A percentile compares a stretch with the other conserved stretches of the same genome.
Evolutionary conservation across 2,113 vertebrate genomes (phyloP).

Genomic region (Syngnathus scovelli): DNA sequence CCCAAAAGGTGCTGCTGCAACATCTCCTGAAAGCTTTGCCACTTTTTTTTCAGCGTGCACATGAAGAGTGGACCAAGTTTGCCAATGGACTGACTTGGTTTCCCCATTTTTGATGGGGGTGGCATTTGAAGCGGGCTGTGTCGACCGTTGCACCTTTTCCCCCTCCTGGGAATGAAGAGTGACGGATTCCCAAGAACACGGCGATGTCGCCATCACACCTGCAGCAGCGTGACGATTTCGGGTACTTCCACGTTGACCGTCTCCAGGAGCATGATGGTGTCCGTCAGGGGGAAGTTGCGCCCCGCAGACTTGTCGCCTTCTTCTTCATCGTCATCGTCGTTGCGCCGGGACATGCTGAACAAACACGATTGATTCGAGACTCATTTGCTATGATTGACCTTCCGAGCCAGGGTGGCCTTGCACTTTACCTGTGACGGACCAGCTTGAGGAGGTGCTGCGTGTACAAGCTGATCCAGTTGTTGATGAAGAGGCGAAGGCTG

Average conservation of each 20-base stretch:
- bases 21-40: too few species aligned
- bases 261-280: constrained; percentile 26
- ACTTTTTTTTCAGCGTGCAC: too few species aligned
- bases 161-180: not conserved
- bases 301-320: not conserved
- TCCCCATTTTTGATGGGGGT: too few species aligned
- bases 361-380: too few species aligned
- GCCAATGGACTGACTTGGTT: too few species aligned
- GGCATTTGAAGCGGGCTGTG: not conserved
- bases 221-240: constrained; percentile 24
- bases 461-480: constrained; percentile 32
- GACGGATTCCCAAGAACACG: not conserved
- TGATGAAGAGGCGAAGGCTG: constrained; percentile 22
- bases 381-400: too few species aligned
- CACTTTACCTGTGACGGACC: constrained; percentile 7
- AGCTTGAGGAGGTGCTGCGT: constrained; percentile 19
- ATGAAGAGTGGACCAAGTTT: too few species aligned
- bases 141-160: not conserved
- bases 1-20: too few species aligned
- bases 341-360: constrained; percentile 5
- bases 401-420: too few species aligned
- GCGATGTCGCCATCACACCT: constrained; percentile 19
- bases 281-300: constrained; percentile 14
- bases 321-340: not conserved
- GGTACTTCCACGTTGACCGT: constrained; percentile 22